phyloP scores from a whole-genome alignment of 1,140 invertebrate species.

The Papilio polyxenes region DNA sequence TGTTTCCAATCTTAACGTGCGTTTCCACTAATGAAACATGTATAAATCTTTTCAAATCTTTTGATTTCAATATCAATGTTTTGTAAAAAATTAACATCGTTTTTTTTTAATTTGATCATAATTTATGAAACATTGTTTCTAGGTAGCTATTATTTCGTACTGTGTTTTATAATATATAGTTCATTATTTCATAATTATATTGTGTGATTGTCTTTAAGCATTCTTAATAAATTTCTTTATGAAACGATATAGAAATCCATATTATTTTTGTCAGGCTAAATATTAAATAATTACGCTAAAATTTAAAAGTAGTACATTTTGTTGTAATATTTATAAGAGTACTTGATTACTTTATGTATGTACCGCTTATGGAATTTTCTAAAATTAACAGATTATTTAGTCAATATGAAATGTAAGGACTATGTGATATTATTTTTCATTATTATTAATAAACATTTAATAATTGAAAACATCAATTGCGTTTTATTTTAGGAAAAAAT shows the following conservation, averaged over 20 bases:
- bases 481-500: conserved; percentile 34
- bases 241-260: background rate
- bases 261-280: background rate
- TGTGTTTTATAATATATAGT: conserved; percentile 17
- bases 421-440: conserved; percentile 76
- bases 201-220: conserved; percentile 8
- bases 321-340: background rate
- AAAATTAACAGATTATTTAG: conserved; percentile 62
- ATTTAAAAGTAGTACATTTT: conserved; percentile 29
- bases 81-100: too few relatives aligned
- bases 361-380: conserved; percentile 38
- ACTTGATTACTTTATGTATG: background rate
- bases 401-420: conserved; percentile 67
- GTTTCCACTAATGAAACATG: too few relatives aligned
- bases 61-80: too few relatives aligned
- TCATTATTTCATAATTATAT: background rate
- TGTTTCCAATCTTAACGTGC: too few relatives aligned
- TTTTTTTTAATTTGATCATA: background rate
- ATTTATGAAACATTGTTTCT: conserved; percentile 2
- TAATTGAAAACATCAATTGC: conserved; percentile 44
- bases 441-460: conserved; percentile 73
- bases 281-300: conserved; percentile 3
- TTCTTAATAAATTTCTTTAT: background rate
- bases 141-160: conserved; percentile 14
- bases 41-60: too few relatives aligned